Evolutionary conservation across 1,140 invertebrate species (phyloP).

Genomic region (Orchesella cincta): DNA sequence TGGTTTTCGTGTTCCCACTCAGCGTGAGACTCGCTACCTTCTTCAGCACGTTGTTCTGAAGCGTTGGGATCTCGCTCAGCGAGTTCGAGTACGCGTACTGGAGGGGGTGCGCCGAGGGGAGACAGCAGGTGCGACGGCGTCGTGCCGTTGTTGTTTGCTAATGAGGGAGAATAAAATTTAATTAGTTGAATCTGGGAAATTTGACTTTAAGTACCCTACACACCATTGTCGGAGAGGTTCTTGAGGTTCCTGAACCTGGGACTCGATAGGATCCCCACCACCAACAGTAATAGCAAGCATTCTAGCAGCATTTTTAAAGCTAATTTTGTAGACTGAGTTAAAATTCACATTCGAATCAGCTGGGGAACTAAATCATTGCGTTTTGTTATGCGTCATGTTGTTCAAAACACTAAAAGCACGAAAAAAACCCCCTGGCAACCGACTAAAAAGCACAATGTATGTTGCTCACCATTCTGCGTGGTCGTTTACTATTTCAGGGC

Average conservation of each 20-base stretch:
- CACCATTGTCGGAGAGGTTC: background rate
- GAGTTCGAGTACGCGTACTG: conserved; percentile 52
- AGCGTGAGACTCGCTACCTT: conserved; percentile 77
- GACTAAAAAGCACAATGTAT: too few species aligned
- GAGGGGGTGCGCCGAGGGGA: conserved; percentile 54
- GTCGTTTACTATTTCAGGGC: too few species aligned
- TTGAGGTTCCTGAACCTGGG: background rate
- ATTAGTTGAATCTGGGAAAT: background rate
- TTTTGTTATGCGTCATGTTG: background rate
- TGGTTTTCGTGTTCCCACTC: conserved; percentile 35
- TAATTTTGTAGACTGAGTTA: background rate
- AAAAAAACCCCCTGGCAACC: too few species aligned
- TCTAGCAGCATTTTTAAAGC: background rate
- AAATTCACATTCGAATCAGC: too few species aligned
- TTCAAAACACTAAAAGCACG: too few species aligned
- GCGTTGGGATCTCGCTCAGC: conserved; percentile 56
- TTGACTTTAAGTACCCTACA: background rate
- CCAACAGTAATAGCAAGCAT: background rate
- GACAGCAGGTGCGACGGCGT: background rate
- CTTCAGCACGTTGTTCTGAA: conserved; percentile 70
- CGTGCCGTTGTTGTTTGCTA: background rate
- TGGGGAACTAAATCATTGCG: too few species aligned
- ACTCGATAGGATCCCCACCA: background rate
- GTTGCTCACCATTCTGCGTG: too few species aligned
- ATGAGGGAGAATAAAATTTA: background rate